phyloP scores from a whole-genome alignment of 2,888 invertebrate species.

The Agrenia bidenticulata region DNA sequence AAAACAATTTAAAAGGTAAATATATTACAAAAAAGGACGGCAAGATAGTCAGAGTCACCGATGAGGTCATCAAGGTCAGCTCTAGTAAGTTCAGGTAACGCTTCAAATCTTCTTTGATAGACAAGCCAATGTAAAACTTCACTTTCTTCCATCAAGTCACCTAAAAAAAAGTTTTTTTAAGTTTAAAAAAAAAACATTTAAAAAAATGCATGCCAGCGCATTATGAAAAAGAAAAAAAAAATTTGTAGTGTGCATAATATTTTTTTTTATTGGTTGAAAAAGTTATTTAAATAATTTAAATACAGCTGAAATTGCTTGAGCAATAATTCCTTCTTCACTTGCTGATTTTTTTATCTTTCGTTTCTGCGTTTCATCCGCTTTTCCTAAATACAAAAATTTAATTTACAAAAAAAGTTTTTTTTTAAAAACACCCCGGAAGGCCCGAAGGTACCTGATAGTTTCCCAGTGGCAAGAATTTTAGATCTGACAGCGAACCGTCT shows the following conservation, averaged over 20 bases:
- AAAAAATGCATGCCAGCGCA: conserved; percentile 13
- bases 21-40: conserved; percentile 86
- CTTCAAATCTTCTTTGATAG: conserved; percentile 86
- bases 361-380: too few relatives aligned
- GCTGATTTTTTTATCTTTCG: conserved; percentile 19
- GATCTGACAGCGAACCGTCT: conserved; percentile 40
- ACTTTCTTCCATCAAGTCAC: conserved; percentile 72
- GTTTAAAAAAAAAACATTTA: conserved; percentile 6
- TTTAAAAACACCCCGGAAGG: too few relatives aligned
- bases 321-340: background rate
- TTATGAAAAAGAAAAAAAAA: too few relatives aligned
- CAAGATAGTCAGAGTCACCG: conserved; percentile 85
- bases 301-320: conserved; percentile 19
- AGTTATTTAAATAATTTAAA: conserved; percentile 32
- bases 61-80: conserved; percentile 80
- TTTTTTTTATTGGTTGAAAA: too few relatives aligned
- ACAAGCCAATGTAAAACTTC: conserved; percentile 89
- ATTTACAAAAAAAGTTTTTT: too few relatives aligned
- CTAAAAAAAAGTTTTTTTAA: conserved; percentile 58
- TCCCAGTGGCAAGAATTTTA: conserved; percentile 47
- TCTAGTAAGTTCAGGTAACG: conserved; percentile 81
- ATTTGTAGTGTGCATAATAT: too few relatives aligned
- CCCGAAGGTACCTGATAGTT: conserved; percentile 41
- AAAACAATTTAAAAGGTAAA: background rate
- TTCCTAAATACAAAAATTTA: too few relatives aligned